These are phyloP conservation scores for Gobiocypris rarus DNA, from an alignment of 2,113 vertebrate species.

Conservation along the genomic window DNA sequence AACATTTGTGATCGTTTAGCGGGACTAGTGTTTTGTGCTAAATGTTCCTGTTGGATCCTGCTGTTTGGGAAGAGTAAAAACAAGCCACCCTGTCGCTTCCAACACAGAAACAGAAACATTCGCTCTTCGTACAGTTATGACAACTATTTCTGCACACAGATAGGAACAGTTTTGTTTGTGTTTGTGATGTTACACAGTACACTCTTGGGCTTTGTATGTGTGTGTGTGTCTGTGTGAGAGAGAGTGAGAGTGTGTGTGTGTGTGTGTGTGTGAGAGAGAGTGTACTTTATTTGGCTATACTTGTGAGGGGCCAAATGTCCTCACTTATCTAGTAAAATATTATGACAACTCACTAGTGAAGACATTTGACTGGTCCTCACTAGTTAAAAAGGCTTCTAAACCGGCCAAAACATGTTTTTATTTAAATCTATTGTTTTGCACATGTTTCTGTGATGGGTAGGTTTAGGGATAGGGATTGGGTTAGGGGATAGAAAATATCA, in stretches of 20 bases:
- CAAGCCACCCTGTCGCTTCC: not conserved
- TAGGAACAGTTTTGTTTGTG: not conserved
- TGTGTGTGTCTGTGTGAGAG: not conserved
- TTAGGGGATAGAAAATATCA: too few relatives aligned
- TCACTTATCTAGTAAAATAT: too few relatives aligned
- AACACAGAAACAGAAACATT: not conserved
- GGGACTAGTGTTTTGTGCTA: not conserved
- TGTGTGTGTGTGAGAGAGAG: not conserved
- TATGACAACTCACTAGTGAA: too few relatives aligned
- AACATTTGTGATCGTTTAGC: not conserved
- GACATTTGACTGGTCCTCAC: too few relatives aligned
- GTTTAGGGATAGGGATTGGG: too few relatives aligned
- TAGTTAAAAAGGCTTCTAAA: too few relatives aligned
- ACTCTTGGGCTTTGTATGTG: not conserved
- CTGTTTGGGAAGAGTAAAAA: not conserved
- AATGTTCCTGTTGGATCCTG: not conserved
- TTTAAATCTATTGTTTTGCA: too few relatives aligned
- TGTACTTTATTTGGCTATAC: too few relatives aligned
- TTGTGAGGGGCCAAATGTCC: too few relatives aligned
- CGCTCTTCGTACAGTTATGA: not conserved
- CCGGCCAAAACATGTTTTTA: too few relatives aligned
- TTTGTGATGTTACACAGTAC: slow-evolving; percentile 1
- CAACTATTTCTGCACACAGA: not conserved
- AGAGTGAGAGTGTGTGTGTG: not conserved
- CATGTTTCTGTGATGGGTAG: too few relatives aligned